Conservation (phyloP, 64 coral and sea anemone genomes). For the Pocillopora damicornis region DNA sequence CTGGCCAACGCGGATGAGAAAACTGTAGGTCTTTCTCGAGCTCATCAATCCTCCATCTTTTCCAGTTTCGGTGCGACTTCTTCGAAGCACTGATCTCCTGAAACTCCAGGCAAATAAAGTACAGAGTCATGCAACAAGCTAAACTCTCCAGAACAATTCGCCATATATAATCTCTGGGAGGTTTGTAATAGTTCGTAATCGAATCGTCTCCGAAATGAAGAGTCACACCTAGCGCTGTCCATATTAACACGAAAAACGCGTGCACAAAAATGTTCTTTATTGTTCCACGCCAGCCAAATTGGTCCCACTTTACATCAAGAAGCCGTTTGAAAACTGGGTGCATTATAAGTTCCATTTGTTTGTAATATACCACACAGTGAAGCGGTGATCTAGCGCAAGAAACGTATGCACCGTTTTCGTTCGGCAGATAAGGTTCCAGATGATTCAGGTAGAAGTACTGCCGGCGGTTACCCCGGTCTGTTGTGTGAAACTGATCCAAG, state of each 20-base stretch:
- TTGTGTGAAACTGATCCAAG: constrained; percentile 92
- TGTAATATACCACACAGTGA: constrained; percentile 75
- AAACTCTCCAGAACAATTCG: constrained; percentile 83
- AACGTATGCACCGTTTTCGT: constrained; percentile 17
- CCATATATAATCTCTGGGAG: constrained; percentile 82
- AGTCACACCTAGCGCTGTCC: constrained; percentile 82
- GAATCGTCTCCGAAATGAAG: constrained; percentile 60
- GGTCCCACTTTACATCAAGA: constrained; percentile 87
- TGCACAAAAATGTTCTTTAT: constrained; percentile 83
- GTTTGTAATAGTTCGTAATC: constrained; percentile 52
- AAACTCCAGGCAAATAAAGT: constrained; percentile 86
- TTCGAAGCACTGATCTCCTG: constrained; percentile 72
- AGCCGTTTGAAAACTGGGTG: constrained; percentile 96
- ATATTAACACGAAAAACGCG: constrained; percentile 67
- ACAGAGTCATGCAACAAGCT: constrained; percentile 66
- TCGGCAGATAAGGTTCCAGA: constrained; percentile 54
- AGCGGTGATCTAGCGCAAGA: constrained; percentile 66
- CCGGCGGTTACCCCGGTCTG: constrained; percentile 81
- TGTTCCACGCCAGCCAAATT: constrained; percentile 77
- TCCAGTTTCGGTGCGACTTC: constrained; percentile 60
- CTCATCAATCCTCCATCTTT: constrained; percentile 63
- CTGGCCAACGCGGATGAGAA: constrained; percentile 86
- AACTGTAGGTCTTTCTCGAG: constrained; percentile 60
- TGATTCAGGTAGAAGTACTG: constrained; percentile 98
- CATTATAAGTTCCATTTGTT: constrained; percentile 96